Base-by-base conservation (phyloP, 2,113 vertebrate species). In the Dipodomys merriami region DNA sequence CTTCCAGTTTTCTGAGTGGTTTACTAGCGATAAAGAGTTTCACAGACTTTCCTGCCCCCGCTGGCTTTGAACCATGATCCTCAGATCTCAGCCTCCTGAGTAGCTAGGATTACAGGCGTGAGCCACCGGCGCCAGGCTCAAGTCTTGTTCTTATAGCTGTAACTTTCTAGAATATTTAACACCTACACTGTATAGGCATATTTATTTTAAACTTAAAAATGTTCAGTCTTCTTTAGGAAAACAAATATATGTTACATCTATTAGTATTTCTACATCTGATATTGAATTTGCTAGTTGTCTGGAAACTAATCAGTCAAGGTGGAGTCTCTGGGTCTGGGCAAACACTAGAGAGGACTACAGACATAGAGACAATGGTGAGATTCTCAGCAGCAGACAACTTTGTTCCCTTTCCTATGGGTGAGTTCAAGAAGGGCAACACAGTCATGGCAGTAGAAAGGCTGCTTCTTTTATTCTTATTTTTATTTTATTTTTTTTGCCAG, bases 211-310 rank as follows among this genome's bases (percentile, higher is more conserved):
- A 81, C 0, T 18, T 74, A 86, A 90, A 86, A 94, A 44, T 13
- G 74, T 80, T 90, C 88, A 84, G 19, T 86, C 35, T 79, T 90
- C 67, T 86, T 88, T 46, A 86, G 16, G 71, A 95, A 96, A 94
- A 90, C 20, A 94, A 93, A 79, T 68, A 27, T 72, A 18, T 35
- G 39, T 60, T 69, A 57, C 78, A 12, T 90, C 46, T 92, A 39
- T 71, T 72, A 64, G 35, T 77, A 79, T 44, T 79, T 79, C 83
- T 44, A 91, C 27, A 79, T 30, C 29, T 62, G 71, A 90, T 68
- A 79, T 5, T 91, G 72, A 67, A 39, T 78, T 46, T 80, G 73
- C 60, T 77, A 72, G 53, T 67, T 90, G 33, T 65, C 79, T 93
- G 44, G 44, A 90, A 83, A 81, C 10, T n/a, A 11, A 77, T 27